Conservation (phyloP, 2,113 vertebrate genomes). For the Lonchura striata region DNA sequence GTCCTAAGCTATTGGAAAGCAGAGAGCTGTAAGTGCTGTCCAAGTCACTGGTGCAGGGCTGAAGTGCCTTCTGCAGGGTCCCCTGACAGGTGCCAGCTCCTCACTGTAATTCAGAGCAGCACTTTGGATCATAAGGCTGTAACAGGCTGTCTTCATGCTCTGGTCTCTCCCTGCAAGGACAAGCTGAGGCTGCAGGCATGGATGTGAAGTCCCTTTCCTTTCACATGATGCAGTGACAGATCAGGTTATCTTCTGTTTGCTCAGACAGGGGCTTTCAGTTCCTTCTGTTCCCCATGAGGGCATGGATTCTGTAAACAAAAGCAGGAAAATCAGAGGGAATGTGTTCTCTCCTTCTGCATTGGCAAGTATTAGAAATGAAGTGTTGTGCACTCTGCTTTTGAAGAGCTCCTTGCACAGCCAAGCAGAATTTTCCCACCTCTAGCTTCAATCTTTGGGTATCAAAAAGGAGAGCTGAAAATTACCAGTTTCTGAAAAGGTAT, state of each 20-base stretch:
- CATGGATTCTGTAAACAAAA: not conserved
- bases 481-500: not conserved
- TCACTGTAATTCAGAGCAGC: not conserved
- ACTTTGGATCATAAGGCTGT: fast-evolving
- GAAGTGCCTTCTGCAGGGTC: not conserved
- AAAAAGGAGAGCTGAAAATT: not conserved
- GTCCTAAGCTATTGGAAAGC: not conserved
- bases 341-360: not conserved
- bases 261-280: not conserved
- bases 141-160: not conserved
- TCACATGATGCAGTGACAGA: not conserved
- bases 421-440: not conserved
- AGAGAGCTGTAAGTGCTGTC: not conserved
- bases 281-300: not conserved
- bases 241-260: not conserved
- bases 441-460: not conserved
- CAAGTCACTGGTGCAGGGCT: not conserved
- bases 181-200: not conserved
- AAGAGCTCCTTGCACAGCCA: not conserved
- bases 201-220: not conserved
- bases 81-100: not conserved
- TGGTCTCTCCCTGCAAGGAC: not conserved
- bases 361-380: not conserved
- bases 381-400: not conserved
- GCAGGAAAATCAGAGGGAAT: not conserved